Conservation (phyloP, 37 sponge, comb jelly and placozoan genomes). For the Cladorhizidae sp. region DNA sequence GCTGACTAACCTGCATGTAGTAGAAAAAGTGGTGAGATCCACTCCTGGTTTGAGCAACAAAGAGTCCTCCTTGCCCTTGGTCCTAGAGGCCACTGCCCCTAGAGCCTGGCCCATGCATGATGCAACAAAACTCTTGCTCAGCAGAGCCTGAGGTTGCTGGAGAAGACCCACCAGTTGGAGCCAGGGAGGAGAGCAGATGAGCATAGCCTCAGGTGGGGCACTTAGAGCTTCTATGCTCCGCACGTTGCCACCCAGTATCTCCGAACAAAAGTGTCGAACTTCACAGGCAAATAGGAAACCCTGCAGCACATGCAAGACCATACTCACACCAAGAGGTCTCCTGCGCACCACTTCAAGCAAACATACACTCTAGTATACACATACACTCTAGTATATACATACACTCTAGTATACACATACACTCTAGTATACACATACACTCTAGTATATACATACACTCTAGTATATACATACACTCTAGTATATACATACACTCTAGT, state of each 20-base stretch:
- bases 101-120: slow-evolving; percentile 60
- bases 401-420: too few relatives aligned
- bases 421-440: too few relatives aligned
- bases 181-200: slow-evolving; percentile 54
- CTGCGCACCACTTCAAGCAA: too few relatives aligned
- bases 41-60: slow-evolving; percentile 53
- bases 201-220: slow-evolving; percentile 47
- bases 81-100: slow-evolving; percentile 41
- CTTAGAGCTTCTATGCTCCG: slow-evolving; percentile 59
- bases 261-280: slow-evolving; percentile 65
- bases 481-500: too few relatives aligned
- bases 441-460: too few relatives aligned
- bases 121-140: slow-evolving; percentile 49
- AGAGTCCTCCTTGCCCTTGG: slow-evolving; percentile 21
- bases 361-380: too few relatives aligned
- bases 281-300: slow-evolving; percentile 65
- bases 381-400: too few relatives aligned
- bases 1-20: slow-evolving; percentile 30
- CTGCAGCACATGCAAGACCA: slow-evolving; percentile 17
- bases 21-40: slow-evolving; percentile 41
- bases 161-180: slow-evolving; percentile 16
- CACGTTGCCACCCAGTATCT: slow-evolving; percentile 60
- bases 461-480: too few relatives aligned
- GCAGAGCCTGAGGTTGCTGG: slow-evolving; percentile 24
- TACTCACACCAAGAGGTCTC: too few relatives aligned